Evolutionary conservation across 2,797 vertebrate genomes (phyloP), one percentile per base, ranked within the genome.

Genomic region (Prionace glauca): DNA sequence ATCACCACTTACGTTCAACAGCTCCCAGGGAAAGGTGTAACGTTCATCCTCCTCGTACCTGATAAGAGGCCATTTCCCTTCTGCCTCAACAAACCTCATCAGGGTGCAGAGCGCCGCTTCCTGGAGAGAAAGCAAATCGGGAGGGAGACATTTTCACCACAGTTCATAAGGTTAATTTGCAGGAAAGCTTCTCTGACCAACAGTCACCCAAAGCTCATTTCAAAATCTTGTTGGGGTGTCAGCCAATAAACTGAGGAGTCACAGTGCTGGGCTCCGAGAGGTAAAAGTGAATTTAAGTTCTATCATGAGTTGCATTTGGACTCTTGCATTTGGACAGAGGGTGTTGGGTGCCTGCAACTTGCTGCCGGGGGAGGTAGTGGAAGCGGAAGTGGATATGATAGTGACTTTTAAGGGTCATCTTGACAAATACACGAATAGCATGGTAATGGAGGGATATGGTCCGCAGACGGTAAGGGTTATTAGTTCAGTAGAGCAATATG

Each of bases 1-100:
- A 60, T 95, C 45, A 56, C 7, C 1, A 94, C 97, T 96, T 91
- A 99, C 99, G 97, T 97, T 97, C 16, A 99, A 96, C 20, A 98
- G 97, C 32, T 97, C 97, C 24, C 96, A 96, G 0, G 99, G 99
- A 96, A 99, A 99, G 96, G 97, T 97, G 96, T 98, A 98, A 96
- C 97, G 97, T 91, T 98, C 98, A 81, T 98, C 98, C 98, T 98
- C 99, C 96, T 98, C 98, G 69, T 97, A 96, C 95, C 98, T 97
- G 96, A 98, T 97, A 11, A 99, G 96, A 0, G 99, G 98, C 95
- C 97, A 96, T 0, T 95, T 96, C 0, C 98, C 99, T 97, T 99
- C 98, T 60, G 96, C 96, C 81, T 97, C 98, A 0, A 98, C 98
- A 72, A 99, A 98, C 96, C 98, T 99, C 98, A 99, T 99, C 45